Evolutionary conservation across 2,113 vertebrate species (phyloP).

Genomic region (Ondatra zibethicus): DNA sequence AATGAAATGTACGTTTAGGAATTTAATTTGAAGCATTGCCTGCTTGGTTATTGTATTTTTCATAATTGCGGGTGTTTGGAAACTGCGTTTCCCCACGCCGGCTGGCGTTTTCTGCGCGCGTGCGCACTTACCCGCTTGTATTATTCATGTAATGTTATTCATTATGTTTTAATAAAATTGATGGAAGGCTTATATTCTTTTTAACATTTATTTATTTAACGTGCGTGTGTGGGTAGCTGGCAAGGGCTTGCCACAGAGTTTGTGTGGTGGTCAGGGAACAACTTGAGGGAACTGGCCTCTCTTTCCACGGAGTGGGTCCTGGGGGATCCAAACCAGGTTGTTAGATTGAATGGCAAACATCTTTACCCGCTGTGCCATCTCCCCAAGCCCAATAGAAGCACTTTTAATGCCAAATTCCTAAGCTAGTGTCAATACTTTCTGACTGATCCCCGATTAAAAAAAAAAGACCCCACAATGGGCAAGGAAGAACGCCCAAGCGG

Average conservation of each 20-base stretch:
- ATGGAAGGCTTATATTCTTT: constrained; percentile 34
- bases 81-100: constrained; percentile 47
- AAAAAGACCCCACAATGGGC: constrained; percentile 67
- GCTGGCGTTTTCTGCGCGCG: neutral
- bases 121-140: constrained; percentile 42
- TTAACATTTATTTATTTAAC: neutral
- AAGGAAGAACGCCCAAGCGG: constrained; percentile 30
- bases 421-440: constrained; percentile 59
- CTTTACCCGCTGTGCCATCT: neutral
- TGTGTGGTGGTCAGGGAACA: neutral
- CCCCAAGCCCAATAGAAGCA: neutral
- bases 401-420: constrained; percentile 33
- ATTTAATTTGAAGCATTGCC: constrained; percentile 75
- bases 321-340: neutral
- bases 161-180: constrained; percentile 64
- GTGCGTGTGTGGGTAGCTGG: too few species aligned
- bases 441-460: constrained; percentile 60
- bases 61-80: constrained; percentile 69
- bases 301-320: neutral
- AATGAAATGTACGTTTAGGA: constrained; percentile 79
- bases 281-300: too few species aligned
- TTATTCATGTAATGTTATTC: constrained; percentile 70
- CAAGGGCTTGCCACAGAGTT: neutral
- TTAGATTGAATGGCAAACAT: too few species aligned
- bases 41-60: constrained; percentile 73